Evolutionary conservation across 2,113 vertebrate genomes (phyloP).

Genomic region (Mirounga angustirostris): DNA sequence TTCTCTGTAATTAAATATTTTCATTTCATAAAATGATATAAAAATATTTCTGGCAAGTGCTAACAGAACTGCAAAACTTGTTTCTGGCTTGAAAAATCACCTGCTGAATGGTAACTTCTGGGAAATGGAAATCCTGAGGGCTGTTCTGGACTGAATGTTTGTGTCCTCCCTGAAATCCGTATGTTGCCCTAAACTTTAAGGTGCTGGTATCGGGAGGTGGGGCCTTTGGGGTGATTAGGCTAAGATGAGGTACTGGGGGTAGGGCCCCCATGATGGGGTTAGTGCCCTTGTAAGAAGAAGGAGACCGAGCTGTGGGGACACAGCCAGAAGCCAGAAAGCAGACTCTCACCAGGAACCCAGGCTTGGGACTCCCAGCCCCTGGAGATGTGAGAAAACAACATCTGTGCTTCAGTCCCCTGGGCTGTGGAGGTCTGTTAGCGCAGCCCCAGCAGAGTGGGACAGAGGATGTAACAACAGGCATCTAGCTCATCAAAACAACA

Average conservation of each 20-base stretch:
- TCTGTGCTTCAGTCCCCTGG: too few relatives aligned
- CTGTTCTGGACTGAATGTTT: fast-evolving
- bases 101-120: background rate
- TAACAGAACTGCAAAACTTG: background rate
- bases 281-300: background rate
- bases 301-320: background rate
- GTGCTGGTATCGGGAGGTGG: too few relatives aligned
- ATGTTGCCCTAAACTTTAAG: fast-evolving
- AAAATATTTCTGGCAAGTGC: background rate
- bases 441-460: background rate
- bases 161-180: background rate
- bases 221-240: background rate
- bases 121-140: background rate
- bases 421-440: background rate
- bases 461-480: background rate
- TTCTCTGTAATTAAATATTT: background rate
- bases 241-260: background rate
- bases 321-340: background rate
- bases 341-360: fast-evolving
- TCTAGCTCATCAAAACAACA: background rate
- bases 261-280: background rate
- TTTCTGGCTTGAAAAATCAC: background rate
- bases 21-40: background rate
- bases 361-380: background rate
- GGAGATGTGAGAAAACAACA: background rate